Conservation (phyloP, 2,888 invertebrate genomes). For the Orchesella flavescens region DNA sequence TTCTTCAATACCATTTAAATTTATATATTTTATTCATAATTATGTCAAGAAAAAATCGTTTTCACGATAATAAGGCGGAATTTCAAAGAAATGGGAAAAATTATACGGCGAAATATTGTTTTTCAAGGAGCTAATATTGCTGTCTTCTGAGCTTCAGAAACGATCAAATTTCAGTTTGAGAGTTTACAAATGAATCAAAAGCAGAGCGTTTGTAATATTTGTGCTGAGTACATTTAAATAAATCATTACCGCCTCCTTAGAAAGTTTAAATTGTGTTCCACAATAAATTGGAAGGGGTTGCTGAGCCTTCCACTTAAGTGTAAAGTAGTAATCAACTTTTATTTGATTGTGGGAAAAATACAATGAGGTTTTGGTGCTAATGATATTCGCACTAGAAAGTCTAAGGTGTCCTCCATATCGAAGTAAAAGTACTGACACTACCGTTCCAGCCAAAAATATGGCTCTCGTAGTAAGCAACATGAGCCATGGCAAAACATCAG, state of each 20-base stretch:
- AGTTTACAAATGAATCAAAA: no score
- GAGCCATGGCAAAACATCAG: background rate
- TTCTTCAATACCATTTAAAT: no score
- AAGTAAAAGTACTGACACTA: background rate
- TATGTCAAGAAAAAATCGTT: no score
- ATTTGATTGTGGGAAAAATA: background rate
- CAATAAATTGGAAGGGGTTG: background rate
- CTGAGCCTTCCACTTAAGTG: constrained; percentile 13
- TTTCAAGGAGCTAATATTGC: no score
- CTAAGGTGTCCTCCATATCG: background rate
- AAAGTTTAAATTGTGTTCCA: background rate
- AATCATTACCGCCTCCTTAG: background rate
- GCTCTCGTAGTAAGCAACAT: background rate
- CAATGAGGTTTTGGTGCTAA: background rate
- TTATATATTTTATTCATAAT: no score
- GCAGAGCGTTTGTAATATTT: background rate
- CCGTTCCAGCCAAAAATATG: background rate
- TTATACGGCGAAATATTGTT: no score
- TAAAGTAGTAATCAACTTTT: background rate
- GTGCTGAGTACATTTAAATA: background rate
- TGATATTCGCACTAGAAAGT: background rate
- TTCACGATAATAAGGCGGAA: no score
- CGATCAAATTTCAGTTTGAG: no score
- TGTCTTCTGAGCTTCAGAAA: no score
- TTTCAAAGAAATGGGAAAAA: no score